phyloP scores from a whole-genome alignment of 2,113 vertebrate species.

The Pipra filicauda region DNA sequence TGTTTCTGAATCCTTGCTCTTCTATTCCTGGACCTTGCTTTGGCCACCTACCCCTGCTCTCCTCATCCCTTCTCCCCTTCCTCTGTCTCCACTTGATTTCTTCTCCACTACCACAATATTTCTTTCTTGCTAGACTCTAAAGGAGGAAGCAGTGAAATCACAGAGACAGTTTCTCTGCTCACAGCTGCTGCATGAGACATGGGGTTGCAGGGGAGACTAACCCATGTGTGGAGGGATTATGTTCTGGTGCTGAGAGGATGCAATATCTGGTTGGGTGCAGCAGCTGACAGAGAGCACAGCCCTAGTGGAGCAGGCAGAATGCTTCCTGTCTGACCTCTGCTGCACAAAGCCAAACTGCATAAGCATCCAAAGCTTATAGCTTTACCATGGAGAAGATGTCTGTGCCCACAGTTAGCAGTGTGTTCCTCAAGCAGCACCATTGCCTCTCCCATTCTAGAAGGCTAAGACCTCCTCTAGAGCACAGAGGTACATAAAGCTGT shows the following conservation, averaged over 20 bases:
- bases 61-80: not conserved
- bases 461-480: not conserved
- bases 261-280: not conserved
- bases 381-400: not conserved
- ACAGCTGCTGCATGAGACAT: not conserved
- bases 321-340: not conserved
- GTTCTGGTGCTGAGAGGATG: not conserved
- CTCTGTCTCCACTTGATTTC: not conserved
- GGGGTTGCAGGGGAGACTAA: not conserved
- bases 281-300: not conserved
- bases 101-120: not conserved
- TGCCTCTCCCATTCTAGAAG: not conserved
- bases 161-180: not conserved
- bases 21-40: not conserved
- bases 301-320: not conserved
- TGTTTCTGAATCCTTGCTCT: not conserved
- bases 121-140: not conserved
- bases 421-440: not conserved
- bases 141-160: not conserved
- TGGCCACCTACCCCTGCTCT: not conserved
- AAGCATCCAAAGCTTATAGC: not conserved
- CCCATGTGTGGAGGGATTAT: too few species aligned
- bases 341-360: not conserved
- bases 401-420: accelerated
- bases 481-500: not conserved